Conservation (phyloP, 2,888 invertebrate genomes). For the Lydus trimaculatus region DNA sequence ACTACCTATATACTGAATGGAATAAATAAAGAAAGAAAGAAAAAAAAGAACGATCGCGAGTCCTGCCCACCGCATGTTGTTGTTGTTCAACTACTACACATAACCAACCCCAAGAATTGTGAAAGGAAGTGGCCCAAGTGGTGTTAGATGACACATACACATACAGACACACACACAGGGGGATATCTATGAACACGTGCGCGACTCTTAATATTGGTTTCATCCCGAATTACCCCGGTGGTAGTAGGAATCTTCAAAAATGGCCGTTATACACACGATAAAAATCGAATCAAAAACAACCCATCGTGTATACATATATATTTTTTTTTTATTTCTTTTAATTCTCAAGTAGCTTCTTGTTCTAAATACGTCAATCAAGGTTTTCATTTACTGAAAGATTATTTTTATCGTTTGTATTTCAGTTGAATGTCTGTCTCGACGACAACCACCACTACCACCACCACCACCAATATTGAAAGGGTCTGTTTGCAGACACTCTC, state of each 20-base stretch:
- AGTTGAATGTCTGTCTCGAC: background rate
- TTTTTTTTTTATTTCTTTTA: background rate
- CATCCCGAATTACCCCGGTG: background rate
- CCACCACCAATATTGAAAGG: background rate
- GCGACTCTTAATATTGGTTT: constrained; percentile 26
- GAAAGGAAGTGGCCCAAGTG: constrained; percentile 55
- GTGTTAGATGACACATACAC: constrained; percentile 45
- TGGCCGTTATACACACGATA: background rate
- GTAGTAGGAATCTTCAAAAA: background rate
- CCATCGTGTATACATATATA: too few species aligned
- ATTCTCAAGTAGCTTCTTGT: background rate
- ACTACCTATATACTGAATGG: background rate
- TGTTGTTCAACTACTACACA: constrained; percentile 15
- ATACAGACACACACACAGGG: constrained; percentile 25
- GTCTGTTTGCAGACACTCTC: background rate
- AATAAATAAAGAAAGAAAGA: background rate
- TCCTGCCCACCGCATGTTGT: constrained; percentile 23
- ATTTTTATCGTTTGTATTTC: background rate
- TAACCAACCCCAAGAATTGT: constrained; percentile 42
- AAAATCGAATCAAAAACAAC: background rate
- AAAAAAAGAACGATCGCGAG: constrained; percentile 20
- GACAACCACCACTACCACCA: background rate
- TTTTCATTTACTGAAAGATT: background rate
- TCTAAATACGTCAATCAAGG: constrained; percentile 4
- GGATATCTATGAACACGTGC: constrained; percentile 58